These are phyloP conservation scores for Chrysoperla carnea DNA, from an alignment of 1,140 invertebrate species.

Conservation along the genomic window DNA sequence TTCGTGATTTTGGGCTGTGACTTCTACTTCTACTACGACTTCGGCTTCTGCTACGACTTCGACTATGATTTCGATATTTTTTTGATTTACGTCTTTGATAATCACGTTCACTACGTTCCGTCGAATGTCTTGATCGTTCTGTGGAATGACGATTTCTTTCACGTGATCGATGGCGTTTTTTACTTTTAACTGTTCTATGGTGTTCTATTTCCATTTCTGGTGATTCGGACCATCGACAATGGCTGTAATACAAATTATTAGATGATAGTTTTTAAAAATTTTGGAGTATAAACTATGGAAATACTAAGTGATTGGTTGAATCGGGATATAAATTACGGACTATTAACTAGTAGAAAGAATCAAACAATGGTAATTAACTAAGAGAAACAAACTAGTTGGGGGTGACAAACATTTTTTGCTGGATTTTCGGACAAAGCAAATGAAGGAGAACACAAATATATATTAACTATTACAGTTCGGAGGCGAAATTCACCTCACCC, in stretches of 20 bases:
- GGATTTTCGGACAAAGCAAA: too few species aligned
- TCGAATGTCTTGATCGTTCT: neutral
- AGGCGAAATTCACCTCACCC: too few species aligned
- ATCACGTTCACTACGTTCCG: neutral
- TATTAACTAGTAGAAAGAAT: too few species aligned
- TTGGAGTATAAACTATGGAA: neutral
- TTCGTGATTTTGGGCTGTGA: neutral
- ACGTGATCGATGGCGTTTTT: slow-evolving; percentile 16
- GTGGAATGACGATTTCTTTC: neutral
- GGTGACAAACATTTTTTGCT: too few species aligned
- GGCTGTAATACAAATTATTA: slow-evolving; percentile 9
- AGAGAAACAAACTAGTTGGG: too few species aligned
- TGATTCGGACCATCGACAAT: slow-evolving; percentile 63
- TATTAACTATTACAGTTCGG: too few species aligned
- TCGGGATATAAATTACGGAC: too few species aligned
- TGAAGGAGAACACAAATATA: too few species aligned
- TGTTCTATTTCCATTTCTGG: slow-evolving; percentile 29
- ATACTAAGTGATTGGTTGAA: too few species aligned
- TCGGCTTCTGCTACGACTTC: slow-evolving; percentile 2
- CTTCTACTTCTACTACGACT: slow-evolving; percentile 4
- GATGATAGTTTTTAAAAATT: slow-evolving; percentile 3
- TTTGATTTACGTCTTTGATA: neutral
- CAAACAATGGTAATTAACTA: too few species aligned
- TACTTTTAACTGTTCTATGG: slow-evolving; percentile 1
- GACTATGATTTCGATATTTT: neutral